Evolutionary conservation across 1,140 invertebrate species (phyloP).

Genomic region (Drosophila sulfurigaster): DNA sequence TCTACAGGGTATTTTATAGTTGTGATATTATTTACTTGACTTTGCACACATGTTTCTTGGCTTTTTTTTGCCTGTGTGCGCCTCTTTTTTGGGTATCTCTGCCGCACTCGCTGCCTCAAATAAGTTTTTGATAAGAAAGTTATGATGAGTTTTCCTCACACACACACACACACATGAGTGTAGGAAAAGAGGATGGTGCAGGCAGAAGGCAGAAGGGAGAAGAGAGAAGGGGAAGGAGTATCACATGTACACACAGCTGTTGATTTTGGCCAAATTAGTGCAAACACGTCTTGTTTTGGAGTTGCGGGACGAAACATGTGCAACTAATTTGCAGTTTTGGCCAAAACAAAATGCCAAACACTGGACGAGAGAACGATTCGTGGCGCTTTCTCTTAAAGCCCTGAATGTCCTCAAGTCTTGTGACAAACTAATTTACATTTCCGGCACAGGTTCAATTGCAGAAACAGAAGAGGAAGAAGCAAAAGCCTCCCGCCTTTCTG

Average conservation of each 20-base stretch:
- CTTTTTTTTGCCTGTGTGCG: not conserved
- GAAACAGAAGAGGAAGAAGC: not conserved
- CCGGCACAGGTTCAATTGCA: constrained; percentile 25
- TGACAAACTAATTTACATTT: constrained; percentile 64
- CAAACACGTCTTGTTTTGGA: constrained; percentile 81
- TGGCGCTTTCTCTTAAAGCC: constrained; percentile 3
- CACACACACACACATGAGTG: constrained; percentile 33
- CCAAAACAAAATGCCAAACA: constrained; percentile 28
- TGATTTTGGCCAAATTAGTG: constrained; percentile 83
- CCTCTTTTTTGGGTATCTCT: constrained; percentile 49
- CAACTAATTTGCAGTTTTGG: constrained; percentile 78
- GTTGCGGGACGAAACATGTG: constrained; percentile 73
- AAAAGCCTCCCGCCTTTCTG: constrained; percentile 45
- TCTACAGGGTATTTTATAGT: constrained; percentile 14
- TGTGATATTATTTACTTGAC: not conserved
- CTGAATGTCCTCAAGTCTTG: not conserved
- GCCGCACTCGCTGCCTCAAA: constrained; percentile 51
- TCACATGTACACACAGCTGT: constrained; percentile 75
- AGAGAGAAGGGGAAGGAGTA: no score
- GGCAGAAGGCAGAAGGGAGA: not conserved
- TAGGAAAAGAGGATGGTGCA: not conserved
- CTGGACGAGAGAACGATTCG: constrained; percentile 12
- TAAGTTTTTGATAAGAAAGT: constrained; percentile 83
- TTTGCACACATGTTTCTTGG: constrained; percentile 1
- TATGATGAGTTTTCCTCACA: constrained; percentile 78